Base-by-base conservation (phyloP, 2,797 vertebrate species). In the Euphonia xanthogaster region DNA sequence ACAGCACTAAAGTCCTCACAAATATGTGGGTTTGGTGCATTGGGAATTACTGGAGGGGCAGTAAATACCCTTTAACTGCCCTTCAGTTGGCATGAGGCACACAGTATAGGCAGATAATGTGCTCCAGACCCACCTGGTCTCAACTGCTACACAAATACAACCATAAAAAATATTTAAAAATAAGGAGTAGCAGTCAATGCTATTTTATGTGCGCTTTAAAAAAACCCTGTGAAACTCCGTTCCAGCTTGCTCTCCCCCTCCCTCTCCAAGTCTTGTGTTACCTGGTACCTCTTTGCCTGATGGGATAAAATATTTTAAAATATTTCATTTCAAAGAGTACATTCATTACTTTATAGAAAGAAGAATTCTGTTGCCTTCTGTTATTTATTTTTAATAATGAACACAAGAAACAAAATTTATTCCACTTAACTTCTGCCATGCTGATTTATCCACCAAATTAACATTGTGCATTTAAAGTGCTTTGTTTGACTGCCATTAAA, bases 1-100 rank as follows among this genome's bases (percentile, higher is more conserved):
- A 27, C 10, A 24, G 12, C 37, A 45, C 28, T 14, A 37, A 47
- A 55, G 44, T 66, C 35, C 24, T 74, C 12, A 68, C n/a, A 68
- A 23, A 35, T 40, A 8, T 9, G 8, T 1, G 0, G 10, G n/a
- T 65, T n/a, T 66, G 73, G 28, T 62, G 40, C 57, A 37, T 0
- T 83, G 66, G 48, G 61, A 83, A 66, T 58, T 48, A 72, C 15
- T 54, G 17, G 23, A 62, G 73, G 37, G 51, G 48, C 57, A 55
- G 28, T 16, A 62, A 76, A 13, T 5, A 7, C 30, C 44, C 40
- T 70, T 63, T 74, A 44, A 50, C 39, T 2, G 19, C 21, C 31
- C 63, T 55, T 42, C 0, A 0, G 17, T 25, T 82, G 73, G 63
- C 78, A 71, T 2, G 4, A 54, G 63, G 47, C 63, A 65, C 35